Conservation (phyloP, 2,113 vertebrate species). For the Ameiurus melas region DNA sequence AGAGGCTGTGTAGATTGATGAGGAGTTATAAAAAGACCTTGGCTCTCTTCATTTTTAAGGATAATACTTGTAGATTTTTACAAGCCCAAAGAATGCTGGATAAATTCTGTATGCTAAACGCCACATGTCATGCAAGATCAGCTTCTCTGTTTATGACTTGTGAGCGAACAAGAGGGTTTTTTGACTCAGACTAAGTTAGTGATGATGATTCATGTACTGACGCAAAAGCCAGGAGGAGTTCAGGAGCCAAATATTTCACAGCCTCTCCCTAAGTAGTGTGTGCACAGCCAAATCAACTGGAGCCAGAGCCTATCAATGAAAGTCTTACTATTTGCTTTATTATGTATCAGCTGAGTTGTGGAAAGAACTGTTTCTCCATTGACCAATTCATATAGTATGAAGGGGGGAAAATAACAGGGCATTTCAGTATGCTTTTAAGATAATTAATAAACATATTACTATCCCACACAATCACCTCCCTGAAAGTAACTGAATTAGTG, state of each 20-base stretch:
- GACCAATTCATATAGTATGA: constrained; percentile 62
- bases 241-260: constrained; percentile 54
- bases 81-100: constrained; percentile 26
- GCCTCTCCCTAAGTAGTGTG: constrained; percentile 40
- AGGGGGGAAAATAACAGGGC: constrained; percentile 67
- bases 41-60: background rate
- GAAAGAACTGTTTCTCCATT: constrained; percentile 64
- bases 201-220: constrained; percentile 54
- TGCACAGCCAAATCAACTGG: constrained; percentile 61
- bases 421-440: constrained; percentile 53
- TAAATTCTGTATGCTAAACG: constrained; percentile 31
- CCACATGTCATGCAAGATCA: constrained; percentile 34
- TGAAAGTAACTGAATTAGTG: constrained; percentile 69
- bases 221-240: constrained; percentile 43
- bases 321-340: constrained; percentile 65
- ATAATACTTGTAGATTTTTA: background rate
- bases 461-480: constrained; percentile 13
- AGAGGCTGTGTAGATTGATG: constrained; percentile 1
- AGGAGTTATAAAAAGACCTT: background rate
- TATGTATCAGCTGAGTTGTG: constrained; percentile 56
- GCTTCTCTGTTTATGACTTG: constrained; percentile 33
- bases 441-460: constrained; percentile 53
- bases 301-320: constrained; percentile 61
- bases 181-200: constrained; percentile 38
- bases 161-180: constrained; percentile 42